phyloP scores from a whole-genome alignment of 2,797 vertebrate species.

The Scarus forsteni region DNA sequence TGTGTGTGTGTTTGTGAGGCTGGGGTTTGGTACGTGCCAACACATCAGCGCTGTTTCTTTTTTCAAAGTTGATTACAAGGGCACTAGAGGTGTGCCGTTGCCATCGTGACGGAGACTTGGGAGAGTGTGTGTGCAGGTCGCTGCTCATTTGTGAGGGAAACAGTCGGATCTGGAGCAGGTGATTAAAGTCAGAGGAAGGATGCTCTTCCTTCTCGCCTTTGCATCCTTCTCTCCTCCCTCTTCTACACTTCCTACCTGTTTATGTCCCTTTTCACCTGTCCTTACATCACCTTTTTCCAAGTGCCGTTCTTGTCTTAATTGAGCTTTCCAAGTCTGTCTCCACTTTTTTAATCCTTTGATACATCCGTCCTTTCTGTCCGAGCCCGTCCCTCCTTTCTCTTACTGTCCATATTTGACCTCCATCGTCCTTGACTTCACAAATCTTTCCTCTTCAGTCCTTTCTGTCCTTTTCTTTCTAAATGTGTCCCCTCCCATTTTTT shows the following conservation, averaged over 20 bases:
- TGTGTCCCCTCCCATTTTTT: not conserved
- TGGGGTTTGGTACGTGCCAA: constrained; percentile 20
- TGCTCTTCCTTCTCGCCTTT: not conserved
- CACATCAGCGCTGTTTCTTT: constrained; percentile 46
- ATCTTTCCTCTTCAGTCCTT: not conserved
- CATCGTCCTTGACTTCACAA: too few relatives aligned
- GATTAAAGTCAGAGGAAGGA: constrained; percentile 29
- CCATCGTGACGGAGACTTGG: constrained; percentile 62
- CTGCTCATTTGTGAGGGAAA: constrained; percentile 36
- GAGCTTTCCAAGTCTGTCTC: not conserved
- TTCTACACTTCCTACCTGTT: not conserved
- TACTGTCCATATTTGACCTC: not conserved
- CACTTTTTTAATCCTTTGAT: not conserved
- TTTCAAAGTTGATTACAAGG: constrained; percentile 73
- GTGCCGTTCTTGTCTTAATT: not conserved
- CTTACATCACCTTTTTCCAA: not conserved
- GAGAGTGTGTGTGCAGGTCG: constrained; percentile 35
- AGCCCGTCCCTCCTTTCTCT: not conserved
- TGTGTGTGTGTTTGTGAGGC: constrained; percentile 21
- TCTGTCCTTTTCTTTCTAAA: not conserved
- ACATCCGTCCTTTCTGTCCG: too few relatives aligned
- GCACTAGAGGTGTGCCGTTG: constrained; percentile 70
- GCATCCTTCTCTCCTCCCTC: too few relatives aligned
- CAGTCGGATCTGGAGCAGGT: constrained; percentile 26
- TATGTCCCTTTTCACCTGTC: not conserved